A percentile compares a stretch with the other conserved stretches of the same genome.
Conservation (phyloP, 1,140 invertebrate genomes). For the Platorchestia sp. region DNA sequence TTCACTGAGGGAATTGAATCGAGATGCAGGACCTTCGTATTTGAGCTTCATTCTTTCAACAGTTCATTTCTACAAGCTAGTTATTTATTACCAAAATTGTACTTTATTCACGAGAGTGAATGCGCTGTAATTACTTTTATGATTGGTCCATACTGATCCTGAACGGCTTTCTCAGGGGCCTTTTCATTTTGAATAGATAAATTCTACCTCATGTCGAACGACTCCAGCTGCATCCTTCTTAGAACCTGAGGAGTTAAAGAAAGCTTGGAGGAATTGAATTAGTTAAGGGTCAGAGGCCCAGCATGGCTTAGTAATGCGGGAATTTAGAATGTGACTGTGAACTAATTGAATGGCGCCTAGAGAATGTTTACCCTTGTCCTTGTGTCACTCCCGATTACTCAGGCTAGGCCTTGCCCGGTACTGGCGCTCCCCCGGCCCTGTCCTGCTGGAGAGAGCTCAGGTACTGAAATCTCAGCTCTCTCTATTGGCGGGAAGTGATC, state of each 20-base stretch:
- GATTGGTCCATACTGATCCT: not conserved
- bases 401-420: not conserved
- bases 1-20: not conserved
- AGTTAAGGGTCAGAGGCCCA: constrained; percentile 29
- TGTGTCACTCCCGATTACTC: constrained; percentile 32
- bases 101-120: not conserved
- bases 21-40: not conserved
- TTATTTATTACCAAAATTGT: not conserved
- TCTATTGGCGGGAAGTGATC: no score
- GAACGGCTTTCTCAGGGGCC: not conserved
- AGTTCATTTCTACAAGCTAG: not conserved
- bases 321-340: constrained; percentile 2
- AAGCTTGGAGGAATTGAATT: not conserved
- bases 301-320: not conserved
- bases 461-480: no score
- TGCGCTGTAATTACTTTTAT: not conserved
- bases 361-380: constrained; percentile 46
- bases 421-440: no score
- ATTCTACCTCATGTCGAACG: not conserved
- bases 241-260: not conserved
- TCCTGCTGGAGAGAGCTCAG: no score
- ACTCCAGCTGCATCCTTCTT: not conserved
- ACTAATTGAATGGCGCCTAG: not conserved
- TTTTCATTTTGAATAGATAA: not conserved
- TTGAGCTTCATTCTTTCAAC: not conserved